A percentile compares a stretch with the other conserved stretches of the same genome.
These are phyloP conservation scores for Cyrtorhinus lividipennis DNA, from an alignment of 1,140 invertebrate species.

Conservation along the genomic window DNA sequence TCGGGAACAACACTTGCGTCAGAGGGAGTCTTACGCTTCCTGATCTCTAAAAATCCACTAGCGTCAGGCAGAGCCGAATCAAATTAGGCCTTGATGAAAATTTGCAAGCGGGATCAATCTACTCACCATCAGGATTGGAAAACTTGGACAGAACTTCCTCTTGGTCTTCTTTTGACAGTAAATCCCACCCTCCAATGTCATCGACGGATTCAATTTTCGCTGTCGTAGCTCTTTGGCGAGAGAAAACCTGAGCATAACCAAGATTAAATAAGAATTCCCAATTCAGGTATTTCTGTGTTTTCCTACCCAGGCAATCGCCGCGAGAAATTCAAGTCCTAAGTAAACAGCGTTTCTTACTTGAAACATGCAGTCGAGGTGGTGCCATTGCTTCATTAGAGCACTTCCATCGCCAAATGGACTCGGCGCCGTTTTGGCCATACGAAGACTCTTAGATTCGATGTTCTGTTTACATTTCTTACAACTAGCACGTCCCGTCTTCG, in stretches of 20 bases:
- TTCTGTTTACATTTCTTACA: constrained; percentile 78
- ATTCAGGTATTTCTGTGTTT: too few species aligned
- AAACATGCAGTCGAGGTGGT: constrained; percentile 66
- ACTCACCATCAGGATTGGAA: constrained; percentile 5
- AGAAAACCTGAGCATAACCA: constrained; percentile 33
- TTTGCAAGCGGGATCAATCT: too few species aligned
- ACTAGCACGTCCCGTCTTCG: constrained; percentile 60
- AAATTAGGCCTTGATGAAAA: too few species aligned
- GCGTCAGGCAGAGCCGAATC: too few species aligned
- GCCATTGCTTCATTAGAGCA: constrained; percentile 70
- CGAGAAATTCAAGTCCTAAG: too few species aligned
- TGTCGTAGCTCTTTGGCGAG: constrained; percentile 60
- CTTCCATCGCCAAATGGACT: constrained; percentile 64
- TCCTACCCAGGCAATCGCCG: too few species aligned
- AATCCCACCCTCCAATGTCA: constrained; percentile 63
- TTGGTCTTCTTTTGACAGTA: constrained; percentile 50
- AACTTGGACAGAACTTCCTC: constrained; percentile 36
- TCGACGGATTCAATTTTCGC: constrained; percentile 64
- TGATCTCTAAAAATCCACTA: background rate
- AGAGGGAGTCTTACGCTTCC: constrained; percentile 3
- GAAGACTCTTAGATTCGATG: constrained; percentile 51
- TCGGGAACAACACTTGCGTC: too few species aligned
- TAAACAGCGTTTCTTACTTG: constrained; percentile 37
- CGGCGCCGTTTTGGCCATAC: constrained; percentile 56
- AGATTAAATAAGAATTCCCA: too few species aligned